These are phyloP conservation scores for Hippopotamus amphibius DNA, from an alignment of 2,113 vertebrate species.

Conservation along the genomic window DNA sequence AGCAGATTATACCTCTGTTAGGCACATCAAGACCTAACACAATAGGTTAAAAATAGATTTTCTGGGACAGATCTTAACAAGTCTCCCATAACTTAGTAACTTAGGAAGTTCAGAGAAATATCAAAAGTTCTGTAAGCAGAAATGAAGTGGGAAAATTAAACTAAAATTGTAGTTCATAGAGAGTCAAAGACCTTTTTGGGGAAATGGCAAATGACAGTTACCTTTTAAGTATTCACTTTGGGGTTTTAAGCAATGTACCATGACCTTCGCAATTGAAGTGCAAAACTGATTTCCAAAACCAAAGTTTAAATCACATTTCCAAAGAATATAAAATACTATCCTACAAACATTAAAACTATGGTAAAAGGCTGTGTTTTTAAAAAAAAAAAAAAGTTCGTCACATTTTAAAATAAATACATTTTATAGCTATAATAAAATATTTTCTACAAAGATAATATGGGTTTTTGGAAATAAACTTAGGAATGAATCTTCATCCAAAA, in stretches of 20 bases:
- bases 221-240: conserved; percentile 30
- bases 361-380: conserved; percentile 12
- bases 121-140: not conserved
- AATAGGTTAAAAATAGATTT: not conserved
- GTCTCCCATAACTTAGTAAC: not conserved
- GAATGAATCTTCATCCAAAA: not conserved
- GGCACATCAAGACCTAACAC: not conserved
- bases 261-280: conserved; percentile 48
- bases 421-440: not conserved
- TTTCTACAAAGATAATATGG: conserved; percentile 13
- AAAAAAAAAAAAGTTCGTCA: not conserved
- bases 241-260: conserved; percentile 22
- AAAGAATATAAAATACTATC: not conserved
- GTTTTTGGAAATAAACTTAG: not conserved
- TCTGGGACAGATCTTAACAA: not conserved
- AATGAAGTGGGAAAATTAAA: conserved; percentile 42
- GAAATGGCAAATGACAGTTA: conserved; percentile 13
- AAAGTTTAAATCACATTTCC: conserved; percentile 51
- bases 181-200: not conserved
- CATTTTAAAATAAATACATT: conserved; percentile 40
- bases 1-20: not conserved
- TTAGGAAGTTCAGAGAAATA: not conserved
- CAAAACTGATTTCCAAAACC: conserved; percentile 55
- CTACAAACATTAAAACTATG: conserved; percentile 18
- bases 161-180: not conserved